Base-by-base conservation (phyloP, 1,140 invertebrate genomes). In the Eciton burchellii region DNA sequence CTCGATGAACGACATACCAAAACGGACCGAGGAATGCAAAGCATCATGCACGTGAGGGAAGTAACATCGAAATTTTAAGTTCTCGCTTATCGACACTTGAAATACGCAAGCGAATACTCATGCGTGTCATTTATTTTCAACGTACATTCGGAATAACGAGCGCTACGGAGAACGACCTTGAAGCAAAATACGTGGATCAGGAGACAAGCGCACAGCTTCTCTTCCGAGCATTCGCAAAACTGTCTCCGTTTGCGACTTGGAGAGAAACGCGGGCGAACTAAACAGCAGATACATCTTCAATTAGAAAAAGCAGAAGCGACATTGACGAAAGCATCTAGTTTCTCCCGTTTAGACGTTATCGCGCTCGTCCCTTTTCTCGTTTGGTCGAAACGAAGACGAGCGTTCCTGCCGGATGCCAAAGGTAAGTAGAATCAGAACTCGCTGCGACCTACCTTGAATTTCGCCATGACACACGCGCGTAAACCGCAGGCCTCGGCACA, bases 391-490 rank as follows among this genome's bases (percentile, higher is more conserved):
- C 21, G 19, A 45, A 24, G n/a, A 71, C 47, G 16, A 49, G 21
- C 26, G 16, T 16, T 41, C n/a, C n/a, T 11, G 35, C 21, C 45
- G 45, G 43, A 47, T 1, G 35, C n/a, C n/a, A 35, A 35, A 60
- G 35, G 8, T n/a, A 63, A 19, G 35, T 43, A 63, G 41, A 60
- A 45, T 56, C 26, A 11, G 41, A 16, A 24, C 35, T 49, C 41
- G 4, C 56, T 62, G 54, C 16, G 74, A 90, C 86, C 66, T 93
- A 93, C 92, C 92, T 94, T 92, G 71, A 87, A 86, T 85, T 87
- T 88, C 79, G 88, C 86, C 93, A 93, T 93, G 91, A 87, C 90
- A 90, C 91, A 90, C 82, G 86, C 83, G 43, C 62, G 73, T 70
- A 81, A 83, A 72, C 62, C 62, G 77, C n/a, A 45, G n/a, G 8